Evolutionary conservation across 2,797 vertebrate species (phyloP).

Genomic region (Rhinogobio ventralis): DNA sequence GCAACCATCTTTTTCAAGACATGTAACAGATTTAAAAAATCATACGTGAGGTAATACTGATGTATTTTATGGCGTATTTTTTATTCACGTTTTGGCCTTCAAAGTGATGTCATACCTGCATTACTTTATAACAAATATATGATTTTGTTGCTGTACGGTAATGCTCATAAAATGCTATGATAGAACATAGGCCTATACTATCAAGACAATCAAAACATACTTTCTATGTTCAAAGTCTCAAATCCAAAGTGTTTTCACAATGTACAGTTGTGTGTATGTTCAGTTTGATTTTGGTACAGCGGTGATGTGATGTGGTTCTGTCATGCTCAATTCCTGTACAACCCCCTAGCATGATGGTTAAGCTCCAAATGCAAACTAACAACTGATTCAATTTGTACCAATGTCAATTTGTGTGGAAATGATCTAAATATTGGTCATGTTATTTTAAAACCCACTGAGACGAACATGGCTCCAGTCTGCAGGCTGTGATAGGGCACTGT

Average conservation of each 20-base stretch:
- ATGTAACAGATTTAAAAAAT: too few species aligned
- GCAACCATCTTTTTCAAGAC: too few species aligned
- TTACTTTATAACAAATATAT: neutral
- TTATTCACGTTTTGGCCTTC: too few species aligned
- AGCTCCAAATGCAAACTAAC: neutral
- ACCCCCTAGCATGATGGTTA: neutral
- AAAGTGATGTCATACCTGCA: too few species aligned
- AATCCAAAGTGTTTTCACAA: neutral
- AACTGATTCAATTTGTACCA: neutral
- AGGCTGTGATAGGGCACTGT: neutral
- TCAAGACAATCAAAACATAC: neutral
- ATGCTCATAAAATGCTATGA: neutral
- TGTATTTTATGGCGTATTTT: too few species aligned
- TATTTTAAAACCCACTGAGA: constrained; percentile 20
- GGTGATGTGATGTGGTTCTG: neutral
- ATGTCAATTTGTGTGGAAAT: constrained; percentile 7
- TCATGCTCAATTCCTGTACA: neutral
- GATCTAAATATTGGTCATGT: neutral
- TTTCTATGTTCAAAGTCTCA: neutral
- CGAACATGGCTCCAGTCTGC: neutral
- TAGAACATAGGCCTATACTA: neutral
- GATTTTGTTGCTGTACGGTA: neutral
- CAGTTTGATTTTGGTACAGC: neutral
- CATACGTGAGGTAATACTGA: too few species aligned
- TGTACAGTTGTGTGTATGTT: neutral